Conservation (phyloP, 2,888 invertebrate species). For the Neria commutata region DNA sequence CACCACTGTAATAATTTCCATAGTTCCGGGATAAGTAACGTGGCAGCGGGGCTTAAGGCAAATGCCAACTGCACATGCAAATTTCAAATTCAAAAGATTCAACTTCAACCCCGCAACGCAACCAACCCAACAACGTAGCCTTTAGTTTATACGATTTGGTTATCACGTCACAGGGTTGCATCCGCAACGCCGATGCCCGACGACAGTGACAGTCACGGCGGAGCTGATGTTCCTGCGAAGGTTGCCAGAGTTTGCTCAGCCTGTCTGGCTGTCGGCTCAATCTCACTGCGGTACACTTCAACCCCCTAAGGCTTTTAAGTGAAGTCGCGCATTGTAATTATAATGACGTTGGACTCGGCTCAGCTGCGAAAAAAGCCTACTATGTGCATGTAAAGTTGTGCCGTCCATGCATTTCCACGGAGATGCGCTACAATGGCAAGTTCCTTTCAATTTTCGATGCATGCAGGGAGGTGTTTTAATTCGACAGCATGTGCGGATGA, state of each 20-base stretch:
- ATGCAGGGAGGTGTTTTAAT: too few species aligned
- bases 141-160: neutral
- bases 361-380: too few species aligned
- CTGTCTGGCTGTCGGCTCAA: neutral
- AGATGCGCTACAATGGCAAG: too few species aligned
- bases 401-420: too few species aligned
- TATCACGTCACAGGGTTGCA: too few species aligned
- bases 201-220: neutral
- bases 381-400: too few species aligned
- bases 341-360: too few species aligned
- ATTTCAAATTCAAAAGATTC: conserved; percentile 3
- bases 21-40: neutral
- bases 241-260: neutral
- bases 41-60: neutral
- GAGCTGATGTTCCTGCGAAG: neutral
- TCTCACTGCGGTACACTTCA: neutral
- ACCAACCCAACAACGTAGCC: neutral
- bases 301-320: neutral
- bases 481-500: too few species aligned
- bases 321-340: neutral
- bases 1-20: neutral
- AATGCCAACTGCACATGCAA: conserved; percentile 10
- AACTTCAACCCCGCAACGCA: neutral
- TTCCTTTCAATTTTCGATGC: too few species aligned
- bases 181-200: neutral